phyloP scores from a whole-genome alignment of 2,113 vertebrate genomes.

The Triplophysa siluroides region DNA sequence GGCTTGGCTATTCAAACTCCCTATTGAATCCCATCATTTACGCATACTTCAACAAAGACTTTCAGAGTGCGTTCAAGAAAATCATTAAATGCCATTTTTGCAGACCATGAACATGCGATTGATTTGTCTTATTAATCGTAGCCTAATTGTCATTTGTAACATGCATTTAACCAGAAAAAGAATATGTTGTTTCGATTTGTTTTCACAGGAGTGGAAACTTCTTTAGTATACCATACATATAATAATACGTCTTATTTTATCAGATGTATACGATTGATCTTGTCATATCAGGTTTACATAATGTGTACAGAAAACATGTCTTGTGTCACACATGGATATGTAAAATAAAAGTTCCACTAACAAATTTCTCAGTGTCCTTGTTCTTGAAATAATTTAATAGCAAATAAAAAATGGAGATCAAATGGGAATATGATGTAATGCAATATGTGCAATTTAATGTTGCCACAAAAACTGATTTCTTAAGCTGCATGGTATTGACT shows the following conservation, averaged over 20 bases:
- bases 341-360: background rate
- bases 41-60: constrained; percentile 98
- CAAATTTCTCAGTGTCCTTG: background rate
- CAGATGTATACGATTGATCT: constrained; percentile 6
- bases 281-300: constrained; percentile 13
- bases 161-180: background rate
- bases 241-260: background rate
- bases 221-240: background rate
- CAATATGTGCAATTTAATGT: too few relatives aligned
- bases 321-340: background rate
- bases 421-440: too few relatives aligned
- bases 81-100: constrained; percentile 95
- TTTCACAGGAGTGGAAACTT: constrained; percentile 3
- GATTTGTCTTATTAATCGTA: background rate
- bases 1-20: constrained; percentile 97
- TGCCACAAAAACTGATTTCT: too few relatives aligned
- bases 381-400: background rate
- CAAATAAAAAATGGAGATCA: too few relatives aligned
- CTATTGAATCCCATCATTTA: constrained; percentile 98
- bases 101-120: constrained; percentile 69
- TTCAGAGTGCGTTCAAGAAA: constrained; percentile 96
- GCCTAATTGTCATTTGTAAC: background rate
- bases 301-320: constrained; percentile 20
- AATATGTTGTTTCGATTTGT: background rate
- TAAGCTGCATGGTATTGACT: too few relatives aligned